Evolutionary conservation across 2,797 vertebrate genomes (phyloP), one percentile per base, ranked within the genome.

Genomic region (Podarcis siculus): DNA sequence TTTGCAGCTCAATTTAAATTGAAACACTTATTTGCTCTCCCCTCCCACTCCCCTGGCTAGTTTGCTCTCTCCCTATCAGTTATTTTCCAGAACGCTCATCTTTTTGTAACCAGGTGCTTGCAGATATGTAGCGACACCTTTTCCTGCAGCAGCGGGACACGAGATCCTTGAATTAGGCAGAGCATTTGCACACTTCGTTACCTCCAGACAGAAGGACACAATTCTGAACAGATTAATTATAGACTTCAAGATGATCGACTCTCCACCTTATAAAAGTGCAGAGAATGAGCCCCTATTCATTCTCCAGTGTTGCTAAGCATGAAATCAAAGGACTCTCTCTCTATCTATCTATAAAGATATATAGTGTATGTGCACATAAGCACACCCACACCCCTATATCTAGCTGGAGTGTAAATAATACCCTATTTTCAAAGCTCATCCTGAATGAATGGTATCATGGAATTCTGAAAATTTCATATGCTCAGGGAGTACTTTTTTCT

Each of bases 401-500:
- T 49, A 49, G 27, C 13, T 49, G 42, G 87, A 89, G 77, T 86
- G 88, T 86, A 92, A 87, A 89, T 92, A 95, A 91, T 89, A 58
- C 45, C 84, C 82, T 55, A 39, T 37, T 64, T 79, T 91, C 89
- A 88, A 39, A 37, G 3, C 4, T 77, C 91, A 76, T n/a, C 61
- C 85, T 82, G 17, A 66, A 39, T 13, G 75, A 78, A 69, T 25
- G 64, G 87, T 27, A 17, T 37, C 91, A 92, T 89, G 83, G 73
- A 89, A 92, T 92, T 92, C 88, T 92, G 69, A 8, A 1, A 6
- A 71, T 89, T 89, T 61, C 88, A 77, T 86, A 82, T 92, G 93
- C 80, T 90, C 93, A 90, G 55, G 89, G 88, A 93, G 8, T 6
- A 93, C 61, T 88, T 90, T 82, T 82, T 93, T 95, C 90, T 90